Percentiles rank a stretch among this genome's conserved stretches.
phyloP scores from a whole-genome alignment of 2,797 vertebrate genomes.

The Amniataba percoides region DNA sequence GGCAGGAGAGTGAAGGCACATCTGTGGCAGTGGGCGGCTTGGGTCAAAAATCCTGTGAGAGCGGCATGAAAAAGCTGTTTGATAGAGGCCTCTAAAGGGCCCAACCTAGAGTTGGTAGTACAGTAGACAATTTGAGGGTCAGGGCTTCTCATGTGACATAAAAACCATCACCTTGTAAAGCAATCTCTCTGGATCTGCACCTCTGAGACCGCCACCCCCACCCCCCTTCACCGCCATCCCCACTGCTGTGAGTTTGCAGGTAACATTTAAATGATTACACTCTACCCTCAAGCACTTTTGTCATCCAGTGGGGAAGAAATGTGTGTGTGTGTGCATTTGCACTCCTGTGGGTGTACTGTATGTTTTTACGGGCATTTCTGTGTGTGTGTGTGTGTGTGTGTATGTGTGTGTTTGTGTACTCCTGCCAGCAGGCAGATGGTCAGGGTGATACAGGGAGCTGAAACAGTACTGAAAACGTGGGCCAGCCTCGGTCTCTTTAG shows the following conservation, averaged over 20 bases:
- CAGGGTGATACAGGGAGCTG: slow-evolving; percentile 75
- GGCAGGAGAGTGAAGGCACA: slow-evolving; percentile 20
- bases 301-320: slow-evolving; percentile 57
- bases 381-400: slow-evolving; percentile 26
- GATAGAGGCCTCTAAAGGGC: slow-evolving; percentile 35
- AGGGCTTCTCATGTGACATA: slow-evolving; percentile 48
- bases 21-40: slow-evolving; percentile 36
- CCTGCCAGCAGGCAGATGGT: slow-evolving; percentile 78
- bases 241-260: slow-evolving; percentile 57
- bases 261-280: slow-evolving; percentile 80
- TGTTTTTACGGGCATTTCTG: slow-evolving; percentile 43
- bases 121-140: slow-evolving; percentile 25
- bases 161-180: slow-evolving; percentile 68
- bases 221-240: too few relatives aligned
- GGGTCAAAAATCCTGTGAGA: slow-evolving; percentile 24
- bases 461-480: slow-evolving; percentile 72
- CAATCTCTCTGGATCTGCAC: slow-evolving; percentile 65
- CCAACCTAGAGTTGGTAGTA: slow-evolving; percentile 8
- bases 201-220: slow-evolving; percentile 32
- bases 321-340: slow-evolving; percentile 18
- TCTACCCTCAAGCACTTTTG: slow-evolving; percentile 69
- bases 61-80: slow-evolving; percentile 33
- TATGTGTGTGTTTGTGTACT: slow-evolving; percentile 43
- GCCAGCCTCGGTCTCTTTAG: slow-evolving; percentile 75
- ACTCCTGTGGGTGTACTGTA: slow-evolving; percentile 25